Percentiles rank a stretch among this genome's conserved stretches.
These are phyloP conservation scores for Lanius collurio DNA, from an alignment of 2,113 vertebrate genomes.

Conservation along the genomic window DNA sequence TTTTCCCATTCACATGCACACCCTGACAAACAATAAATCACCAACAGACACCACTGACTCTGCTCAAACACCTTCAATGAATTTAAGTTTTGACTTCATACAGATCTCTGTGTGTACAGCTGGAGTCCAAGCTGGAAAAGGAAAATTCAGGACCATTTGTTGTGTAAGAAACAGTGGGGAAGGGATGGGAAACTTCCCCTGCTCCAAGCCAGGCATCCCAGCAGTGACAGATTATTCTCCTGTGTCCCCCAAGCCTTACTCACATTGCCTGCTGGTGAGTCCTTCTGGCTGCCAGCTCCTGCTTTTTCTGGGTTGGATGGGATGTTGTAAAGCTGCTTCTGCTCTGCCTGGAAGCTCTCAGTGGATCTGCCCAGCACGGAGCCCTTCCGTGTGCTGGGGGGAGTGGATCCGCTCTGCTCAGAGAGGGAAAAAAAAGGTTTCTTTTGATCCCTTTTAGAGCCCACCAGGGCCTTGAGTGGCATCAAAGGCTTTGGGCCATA, in stretches of 20 bases:
- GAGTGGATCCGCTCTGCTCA: background rate
- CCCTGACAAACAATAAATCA: background rate
- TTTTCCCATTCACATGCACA: background rate
- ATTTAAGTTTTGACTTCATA: background rate
- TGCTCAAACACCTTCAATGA: background rate
- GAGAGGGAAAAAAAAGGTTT: background rate
- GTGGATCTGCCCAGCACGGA: background rate
- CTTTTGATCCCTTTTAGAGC: background rate
- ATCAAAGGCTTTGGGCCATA: background rate
- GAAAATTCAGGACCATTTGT: background rate
- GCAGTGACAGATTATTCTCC: background rate
- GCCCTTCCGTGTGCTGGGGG: background rate
- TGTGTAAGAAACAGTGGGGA: background rate
- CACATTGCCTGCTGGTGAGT: background rate
- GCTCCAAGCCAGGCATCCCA: background rate
- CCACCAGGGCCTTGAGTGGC: background rate
- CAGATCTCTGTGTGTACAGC: background rate
- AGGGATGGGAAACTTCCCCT: background rate
- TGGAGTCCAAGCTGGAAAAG: background rate
- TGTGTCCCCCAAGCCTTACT: background rate
- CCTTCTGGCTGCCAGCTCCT: background rate
- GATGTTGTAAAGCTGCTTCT: conserved; percentile 64
- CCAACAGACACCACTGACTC: background rate
- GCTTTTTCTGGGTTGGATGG: conserved; percentile 30
- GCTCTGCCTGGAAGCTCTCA: conserved; percentile 38